Evolutionary conservation across 2,797 vertebrate species (phyloP).

Genomic region (Crenuchus spilurus): DNA sequence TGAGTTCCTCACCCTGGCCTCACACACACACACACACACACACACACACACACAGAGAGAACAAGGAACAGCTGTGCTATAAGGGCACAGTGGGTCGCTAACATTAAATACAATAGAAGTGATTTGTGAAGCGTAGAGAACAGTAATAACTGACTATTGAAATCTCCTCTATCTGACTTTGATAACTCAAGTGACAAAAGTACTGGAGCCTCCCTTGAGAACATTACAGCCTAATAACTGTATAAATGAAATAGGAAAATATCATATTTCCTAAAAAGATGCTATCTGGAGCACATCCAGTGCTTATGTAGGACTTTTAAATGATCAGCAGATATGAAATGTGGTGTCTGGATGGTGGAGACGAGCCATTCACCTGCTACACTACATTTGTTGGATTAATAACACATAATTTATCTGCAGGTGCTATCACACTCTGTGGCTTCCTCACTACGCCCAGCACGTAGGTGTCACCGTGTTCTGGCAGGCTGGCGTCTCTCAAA

Average conservation of each 20-base stretch:
- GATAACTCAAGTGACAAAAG: constrained; percentile 6
- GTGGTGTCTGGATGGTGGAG: background rate
- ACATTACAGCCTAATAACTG: background rate
- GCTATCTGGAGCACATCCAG: background rate
- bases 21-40: constrained; percentile 11
- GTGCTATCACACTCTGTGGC: constrained; percentile 31
- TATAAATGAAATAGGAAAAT: background rate
- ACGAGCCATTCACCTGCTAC: constrained; percentile 15
- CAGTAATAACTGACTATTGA: constrained; percentile 1
- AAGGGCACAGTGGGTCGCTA: constrained; percentile 12
- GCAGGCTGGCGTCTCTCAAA: constrained; percentile 21
- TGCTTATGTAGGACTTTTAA: background rate
- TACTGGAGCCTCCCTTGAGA: background rate
- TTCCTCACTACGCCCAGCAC: constrained; percentile 14
- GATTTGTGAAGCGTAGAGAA: constrained; percentile 1
- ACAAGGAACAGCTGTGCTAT: constrained; percentile 26
- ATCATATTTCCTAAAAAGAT: background rate
- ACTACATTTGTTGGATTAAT: constrained; percentile 48
- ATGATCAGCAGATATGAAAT: background rate
- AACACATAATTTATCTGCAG: constrained; percentile 51
- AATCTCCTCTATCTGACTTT: constrained; percentile 19
- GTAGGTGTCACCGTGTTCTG: constrained; percentile 46
- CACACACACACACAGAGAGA: constrained; percentile 8
- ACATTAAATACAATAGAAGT: constrained; percentile 7
- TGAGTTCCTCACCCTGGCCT: background rate